These are phyloP conservation scores for Troides aeacus DNA, from an alignment of 2,888 invertebrate genomes.

Conservation along the genomic window DNA sequence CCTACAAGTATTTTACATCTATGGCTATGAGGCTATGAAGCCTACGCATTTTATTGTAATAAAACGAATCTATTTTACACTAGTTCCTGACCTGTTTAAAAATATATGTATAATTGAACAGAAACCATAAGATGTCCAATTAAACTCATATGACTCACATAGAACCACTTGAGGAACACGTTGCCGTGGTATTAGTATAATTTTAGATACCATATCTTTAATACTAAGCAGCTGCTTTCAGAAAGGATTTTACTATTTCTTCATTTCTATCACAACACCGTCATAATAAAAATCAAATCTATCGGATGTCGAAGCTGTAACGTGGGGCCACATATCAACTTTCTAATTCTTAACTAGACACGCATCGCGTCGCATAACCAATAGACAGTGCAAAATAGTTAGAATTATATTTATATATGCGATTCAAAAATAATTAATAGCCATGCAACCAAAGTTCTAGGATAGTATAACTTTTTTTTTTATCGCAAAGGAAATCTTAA, in stretches of 20 bases:
- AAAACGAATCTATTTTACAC: not conserved
- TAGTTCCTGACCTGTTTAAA: constrained; percentile 46
- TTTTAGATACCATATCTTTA: constrained; percentile 23
- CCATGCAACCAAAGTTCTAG: no score
- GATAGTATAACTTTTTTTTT: no score
- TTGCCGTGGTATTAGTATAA: constrained; percentile 26
- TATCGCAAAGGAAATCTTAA: no score
- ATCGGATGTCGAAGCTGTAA: constrained; percentile 30
- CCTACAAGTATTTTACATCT: no score
- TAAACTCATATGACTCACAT: constrained; percentile 39
- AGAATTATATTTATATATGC: constrained; percentile 44
- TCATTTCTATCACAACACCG: constrained; percentile 19
- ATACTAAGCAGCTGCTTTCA: constrained; percentile 24
- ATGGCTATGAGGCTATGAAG: no score
- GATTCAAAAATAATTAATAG: constrained; percentile 32
- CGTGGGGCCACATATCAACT: constrained; percentile 33
- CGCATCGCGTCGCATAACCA: constrained; percentile 29
- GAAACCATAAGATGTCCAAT: constrained; percentile 41
- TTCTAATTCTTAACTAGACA: constrained; percentile 43
- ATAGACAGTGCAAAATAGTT: constrained; percentile 39
- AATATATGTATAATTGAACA: constrained; percentile 34
- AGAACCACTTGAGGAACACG: constrained; percentile 29
- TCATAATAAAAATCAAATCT: constrained; percentile 14
- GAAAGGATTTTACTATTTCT: constrained; percentile 10
- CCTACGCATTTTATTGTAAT: not conserved